Evolutionary conservation across 2,797 vertebrate genomes (phyloP).

Genomic region (Eulemur albifrons): DNA sequence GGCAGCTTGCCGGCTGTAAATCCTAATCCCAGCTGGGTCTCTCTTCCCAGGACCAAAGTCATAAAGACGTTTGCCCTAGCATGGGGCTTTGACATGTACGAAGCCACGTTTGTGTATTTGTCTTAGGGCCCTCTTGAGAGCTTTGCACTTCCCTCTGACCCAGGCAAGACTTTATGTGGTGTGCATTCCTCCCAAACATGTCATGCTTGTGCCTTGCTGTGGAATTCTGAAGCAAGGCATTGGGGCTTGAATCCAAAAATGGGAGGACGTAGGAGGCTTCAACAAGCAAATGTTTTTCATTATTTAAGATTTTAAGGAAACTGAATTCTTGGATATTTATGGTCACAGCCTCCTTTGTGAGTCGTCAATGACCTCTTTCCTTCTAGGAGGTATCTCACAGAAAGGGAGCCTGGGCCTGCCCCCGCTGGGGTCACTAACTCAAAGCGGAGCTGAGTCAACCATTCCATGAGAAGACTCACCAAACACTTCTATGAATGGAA

Average conservation of each 20-base stretch:
- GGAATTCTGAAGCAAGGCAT: background rate
- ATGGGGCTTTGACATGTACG: background rate
- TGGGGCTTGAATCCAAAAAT: background rate
- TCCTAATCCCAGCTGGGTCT: background rate
- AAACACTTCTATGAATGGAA: background rate
- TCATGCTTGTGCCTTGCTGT: background rate
- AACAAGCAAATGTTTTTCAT: constrained; percentile 75
- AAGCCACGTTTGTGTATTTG: background rate
- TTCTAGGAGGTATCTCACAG: constrained; percentile 28
- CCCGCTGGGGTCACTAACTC: constrained; percentile 12
- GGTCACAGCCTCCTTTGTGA: background rate
- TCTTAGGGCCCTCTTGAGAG: background rate
- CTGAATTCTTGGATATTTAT: constrained; percentile 70
- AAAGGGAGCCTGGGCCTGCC: background rate
- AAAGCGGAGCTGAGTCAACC: constrained; percentile 17
- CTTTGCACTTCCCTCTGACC: background rate
- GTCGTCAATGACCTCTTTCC: constrained; percentile 35
- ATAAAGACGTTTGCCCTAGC: constrained; percentile 36
- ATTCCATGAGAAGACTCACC: background rate
- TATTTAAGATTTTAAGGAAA: constrained; percentile 65
- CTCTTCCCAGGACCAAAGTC: constrained; percentile 45
- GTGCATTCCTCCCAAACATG: background rate
- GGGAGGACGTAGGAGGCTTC: background rate
- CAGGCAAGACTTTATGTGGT: background rate
- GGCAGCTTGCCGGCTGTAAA: constrained; percentile 53